phyloP scores from a whole-genome alignment of 2,888 invertebrate genomes.

The Isotomurus palustris region DNA sequence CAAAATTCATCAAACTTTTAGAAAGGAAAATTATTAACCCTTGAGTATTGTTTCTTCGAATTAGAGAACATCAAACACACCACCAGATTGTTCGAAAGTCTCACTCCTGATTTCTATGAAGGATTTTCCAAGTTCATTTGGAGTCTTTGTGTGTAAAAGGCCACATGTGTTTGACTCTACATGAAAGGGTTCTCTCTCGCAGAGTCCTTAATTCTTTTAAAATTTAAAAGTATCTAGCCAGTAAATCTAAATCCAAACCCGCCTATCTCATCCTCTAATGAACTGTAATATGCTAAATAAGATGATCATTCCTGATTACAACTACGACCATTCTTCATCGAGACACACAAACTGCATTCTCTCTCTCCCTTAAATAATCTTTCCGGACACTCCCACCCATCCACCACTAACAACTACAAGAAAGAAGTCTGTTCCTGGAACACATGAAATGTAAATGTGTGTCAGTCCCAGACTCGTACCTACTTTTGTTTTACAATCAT shows the following conservation, averaged over 20 bases:
- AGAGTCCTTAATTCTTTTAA: too few species aligned
- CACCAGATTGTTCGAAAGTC: too few species aligned
- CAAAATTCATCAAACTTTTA: too few species aligned
- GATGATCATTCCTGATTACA: conserved; percentile 41
- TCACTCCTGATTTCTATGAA: too few species aligned
- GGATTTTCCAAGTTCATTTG: too few species aligned
- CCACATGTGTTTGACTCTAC: too few species aligned
- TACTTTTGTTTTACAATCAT: not conserved
- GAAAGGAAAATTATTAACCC: conserved; percentile 1
- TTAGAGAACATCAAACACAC: not conserved
- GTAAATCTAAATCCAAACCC: conserved; percentile 28
- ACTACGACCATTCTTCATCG: conserved; percentile 27
- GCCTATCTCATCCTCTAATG: conserved; percentile 38
- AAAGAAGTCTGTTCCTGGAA: too few species aligned
- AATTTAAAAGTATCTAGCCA: conserved; percentile 19
- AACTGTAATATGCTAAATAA: conserved; percentile 45
- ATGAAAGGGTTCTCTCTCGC: too few species aligned
- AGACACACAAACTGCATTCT: not conserved
- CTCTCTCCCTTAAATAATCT: not conserved
- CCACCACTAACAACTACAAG: not conserved
- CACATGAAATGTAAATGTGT: too few species aligned
- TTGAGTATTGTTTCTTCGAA: not conserved
- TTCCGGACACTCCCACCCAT: not conserved
- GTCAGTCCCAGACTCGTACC: too few species aligned
- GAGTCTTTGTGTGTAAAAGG: too few species aligned